Conservation (phyloP, 1,140 invertebrate species). For the Drosophila orena region DNA sequence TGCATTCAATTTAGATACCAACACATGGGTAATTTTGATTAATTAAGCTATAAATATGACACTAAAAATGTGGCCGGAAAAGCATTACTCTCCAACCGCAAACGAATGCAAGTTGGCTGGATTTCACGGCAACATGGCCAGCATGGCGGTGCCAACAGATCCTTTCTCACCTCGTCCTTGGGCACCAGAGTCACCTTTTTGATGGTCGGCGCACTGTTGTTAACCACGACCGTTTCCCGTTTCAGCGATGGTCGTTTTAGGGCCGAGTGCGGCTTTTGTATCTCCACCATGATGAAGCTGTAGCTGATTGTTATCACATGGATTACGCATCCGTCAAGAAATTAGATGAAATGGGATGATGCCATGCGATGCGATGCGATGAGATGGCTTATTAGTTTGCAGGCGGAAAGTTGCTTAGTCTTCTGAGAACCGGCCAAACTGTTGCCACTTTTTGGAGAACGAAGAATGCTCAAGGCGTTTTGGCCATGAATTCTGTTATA, state of each 20-base stretch:
- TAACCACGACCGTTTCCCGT: slow-evolving; percentile 83
- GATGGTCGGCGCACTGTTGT: slow-evolving; percentile 81
- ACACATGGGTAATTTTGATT: background rate
- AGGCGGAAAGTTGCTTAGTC: slow-evolving; percentile 34
- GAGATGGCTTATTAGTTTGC: slow-evolving; percentile 59
- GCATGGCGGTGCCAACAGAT: background rate
- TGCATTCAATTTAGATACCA: too few relatives aligned
- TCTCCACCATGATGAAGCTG: slow-evolving; percentile 74
- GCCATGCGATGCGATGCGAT: slow-evolving; percentile 9
- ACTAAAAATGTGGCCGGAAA: slow-evolving; percentile 5
- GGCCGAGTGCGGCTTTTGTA: slow-evolving; percentile 83
- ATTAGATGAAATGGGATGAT: background rate
- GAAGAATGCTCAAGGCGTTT: background rate
- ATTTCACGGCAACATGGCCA: background rate
- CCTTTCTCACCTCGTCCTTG: slow-evolving; percentile 77
- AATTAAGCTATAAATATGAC: background rate
- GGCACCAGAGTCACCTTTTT: slow-evolving; percentile 83
- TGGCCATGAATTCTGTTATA: background rate
- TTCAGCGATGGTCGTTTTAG: slow-evolving; percentile 80
- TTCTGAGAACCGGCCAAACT: slow-evolving; percentile 22
- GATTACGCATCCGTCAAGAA: background rate
- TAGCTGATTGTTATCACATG: slow-evolving; percentile 21
- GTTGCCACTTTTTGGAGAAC: slow-evolving; percentile 9
- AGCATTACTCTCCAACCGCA: background rate
- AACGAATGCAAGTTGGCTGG: slow-evolving; percentile 18